These are phyloP conservation scores for Huso huso DNA, from an alignment of 2,797 vertebrate genomes.

Conservation along the genomic window DNA sequence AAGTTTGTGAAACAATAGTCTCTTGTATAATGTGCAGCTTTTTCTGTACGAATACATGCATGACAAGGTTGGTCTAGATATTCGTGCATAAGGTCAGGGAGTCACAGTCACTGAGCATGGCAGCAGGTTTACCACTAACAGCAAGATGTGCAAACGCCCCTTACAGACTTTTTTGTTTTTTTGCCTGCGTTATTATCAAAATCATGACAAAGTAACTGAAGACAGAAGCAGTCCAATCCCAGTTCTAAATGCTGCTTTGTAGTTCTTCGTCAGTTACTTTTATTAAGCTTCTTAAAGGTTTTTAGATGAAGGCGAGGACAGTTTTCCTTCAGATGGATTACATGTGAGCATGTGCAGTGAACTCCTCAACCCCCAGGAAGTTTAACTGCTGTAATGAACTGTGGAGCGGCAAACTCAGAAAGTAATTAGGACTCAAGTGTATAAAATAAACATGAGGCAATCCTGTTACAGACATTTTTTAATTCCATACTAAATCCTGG, in stretches of 20 bases:
- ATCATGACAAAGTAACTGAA: too few species aligned
- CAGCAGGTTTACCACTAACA: background rate
- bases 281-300: constrained; percentile 1
- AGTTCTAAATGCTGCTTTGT: background rate
- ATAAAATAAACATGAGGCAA: constrained; percentile 58
- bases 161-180: too few species aligned
- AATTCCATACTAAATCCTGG: constrained; percentile 28
- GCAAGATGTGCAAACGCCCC: too few species aligned
- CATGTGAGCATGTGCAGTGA: constrained; percentile 40
- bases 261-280: constrained; percentile 2
- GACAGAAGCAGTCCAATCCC: too few species aligned
- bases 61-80: too few species aligned
- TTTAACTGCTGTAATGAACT: constrained; percentile 31
- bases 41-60: too few species aligned
- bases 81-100: constrained; percentile 14
- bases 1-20: too few species aligned
- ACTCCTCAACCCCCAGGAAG: constrained; percentile 51
- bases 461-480: constrained; percentile 33
- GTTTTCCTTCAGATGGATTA: constrained; percentile 17
- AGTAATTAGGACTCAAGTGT: constrained; percentile 50
- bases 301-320: background rate
- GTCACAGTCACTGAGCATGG: constrained; percentile 22
- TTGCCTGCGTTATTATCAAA: too few species aligned
- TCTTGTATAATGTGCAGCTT: too few species aligned
- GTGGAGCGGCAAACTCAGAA: constrained; percentile 37